Evolutionary conservation across 2,888 invertebrate genomes (phyloP).

Genomic region (Tetanocera ferruginea): DNA sequence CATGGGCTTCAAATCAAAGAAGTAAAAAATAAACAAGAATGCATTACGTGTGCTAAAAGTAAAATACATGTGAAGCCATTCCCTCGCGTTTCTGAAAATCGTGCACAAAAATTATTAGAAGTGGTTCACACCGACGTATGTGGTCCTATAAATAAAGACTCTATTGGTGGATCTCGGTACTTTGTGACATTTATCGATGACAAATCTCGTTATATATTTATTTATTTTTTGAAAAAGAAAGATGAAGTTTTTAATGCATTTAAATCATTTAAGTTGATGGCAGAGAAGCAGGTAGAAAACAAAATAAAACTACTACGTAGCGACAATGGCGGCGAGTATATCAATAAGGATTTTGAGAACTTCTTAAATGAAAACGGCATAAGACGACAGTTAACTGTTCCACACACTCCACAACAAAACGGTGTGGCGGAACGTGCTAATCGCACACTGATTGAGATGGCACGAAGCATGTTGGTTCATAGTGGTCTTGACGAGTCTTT

Average conservation of each 20-base stretch:
- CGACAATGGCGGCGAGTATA: conserved; percentile 44
- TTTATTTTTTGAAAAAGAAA: conserved; percentile 45
- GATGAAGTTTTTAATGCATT: conserved; percentile 35
- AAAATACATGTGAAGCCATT: neutral
- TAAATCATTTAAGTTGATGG: conserved; percentile 35
- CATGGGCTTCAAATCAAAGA: neutral
- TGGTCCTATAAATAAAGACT: conserved; percentile 30
- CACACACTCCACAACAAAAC: conserved; percentile 47
- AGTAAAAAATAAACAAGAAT: neutral
- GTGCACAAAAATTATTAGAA: neutral
- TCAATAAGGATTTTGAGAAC: conserved; percentile 32
- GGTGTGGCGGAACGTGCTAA: conserved; percentile 44
- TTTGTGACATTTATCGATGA: conserved; percentile 48
- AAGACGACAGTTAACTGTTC: conserved; percentile 38
- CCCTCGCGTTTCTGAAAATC: neutral
- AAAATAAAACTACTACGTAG: conserved; percentile 43
- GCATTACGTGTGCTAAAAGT: neutral
- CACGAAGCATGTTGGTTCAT: conserved; percentile 53
- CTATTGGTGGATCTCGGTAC: conserved; percentile 21
- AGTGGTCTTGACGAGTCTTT: conserved; percentile 49
- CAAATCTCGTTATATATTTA: conserved; percentile 32
- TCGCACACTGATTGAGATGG: conserved; percentile 44
- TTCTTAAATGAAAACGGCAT: conserved; percentile 44
- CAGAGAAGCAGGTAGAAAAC: conserved; percentile 17
- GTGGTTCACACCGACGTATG: conserved; percentile 32